Base-by-base conservation (phyloP, 2,888 invertebrate genomes). In the Orchestes rusci region DNA sequence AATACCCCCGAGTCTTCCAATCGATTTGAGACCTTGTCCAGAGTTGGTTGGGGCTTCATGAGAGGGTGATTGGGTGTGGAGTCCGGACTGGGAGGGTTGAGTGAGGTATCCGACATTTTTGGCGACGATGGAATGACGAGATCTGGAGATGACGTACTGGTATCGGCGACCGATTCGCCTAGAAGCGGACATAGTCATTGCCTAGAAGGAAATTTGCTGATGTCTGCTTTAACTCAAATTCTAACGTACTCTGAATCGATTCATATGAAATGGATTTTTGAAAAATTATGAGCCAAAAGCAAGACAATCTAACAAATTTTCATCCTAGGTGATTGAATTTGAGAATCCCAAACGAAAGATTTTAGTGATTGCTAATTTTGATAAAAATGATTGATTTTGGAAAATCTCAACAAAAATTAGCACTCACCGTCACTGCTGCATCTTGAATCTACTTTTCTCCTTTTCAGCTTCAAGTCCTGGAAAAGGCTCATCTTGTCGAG, bases 401-500 rank as follows among this genome's bases (percentile, higher is more conserved):
- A n/a, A n/a, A n/a, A n/a, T n/a, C n/a, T n/a, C n/a, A n/a, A n/a
- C n/a, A n/a, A n/a, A n/a, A n/a, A n/a, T n/a, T n/a, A n/a, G n/a
- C n/a, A n/a, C 45, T 81, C 69, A 82, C 91, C 92, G 83, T 92
- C 92, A 73, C 90, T 90, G 73, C 90, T 90, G 77, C 92, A 89
- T 76, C 93, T 81, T 73, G 93, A 92, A 78, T 92, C 91, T 72
- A 93, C 88, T 82, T 94, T 91, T 77, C 92, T 87, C 77, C 93
- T 83, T 82, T 94, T 94, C 74, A 94, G 79, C 79, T 94, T 94
- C 77, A 93, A 84, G 80, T 93, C 92, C 83, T 93, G 92, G 80
- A 92, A 93, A 76, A 93, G 88, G 87, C 92, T 93, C 92, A 93
- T 93, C 79, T 89, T 90, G 87, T 89, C 89, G 80, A 89, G 86